These are phyloP conservation scores for Anguilla japonica DNA, from an alignment of 2,113 vertebrate genomes.

Conservation along the genomic window DNA sequence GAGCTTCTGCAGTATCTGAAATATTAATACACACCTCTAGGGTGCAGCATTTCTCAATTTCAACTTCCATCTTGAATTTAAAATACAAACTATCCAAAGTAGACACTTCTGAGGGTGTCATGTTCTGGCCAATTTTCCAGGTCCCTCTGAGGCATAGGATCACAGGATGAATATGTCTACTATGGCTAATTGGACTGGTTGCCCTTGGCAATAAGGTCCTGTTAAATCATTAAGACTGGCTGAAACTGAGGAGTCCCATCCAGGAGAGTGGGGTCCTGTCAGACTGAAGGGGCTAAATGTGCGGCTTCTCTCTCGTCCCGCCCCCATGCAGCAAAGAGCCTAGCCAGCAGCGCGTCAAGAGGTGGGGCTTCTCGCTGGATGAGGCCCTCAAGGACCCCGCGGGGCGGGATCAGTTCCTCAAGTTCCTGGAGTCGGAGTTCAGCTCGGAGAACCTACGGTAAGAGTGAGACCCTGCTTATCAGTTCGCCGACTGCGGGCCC, in stretches of 20 bases:
- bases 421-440: slow-evolving; percentile 96
- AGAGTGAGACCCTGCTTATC: slow-evolving; percentile 34
- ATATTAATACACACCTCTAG: not conserved
- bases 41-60: not conserved
- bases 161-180: not conserved
- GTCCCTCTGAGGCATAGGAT: not conserved
- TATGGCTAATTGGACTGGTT: not conserved
- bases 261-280: not conserved
- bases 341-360: slow-evolving; percentile 88
- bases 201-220: not conserved
- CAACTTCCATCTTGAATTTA: not conserved
- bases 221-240: not conserved
- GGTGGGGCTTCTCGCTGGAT: slow-evolving; percentile 92
- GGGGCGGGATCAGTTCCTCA: slow-evolving; percentile 88
- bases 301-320: slow-evolving; percentile 36
- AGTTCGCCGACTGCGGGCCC: not conserved
- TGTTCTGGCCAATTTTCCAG: not conserved
- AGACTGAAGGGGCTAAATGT: slow-evolving; percentile 25
- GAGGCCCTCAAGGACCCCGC: slow-evolving; percentile 89
- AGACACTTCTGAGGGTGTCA: not conserved
- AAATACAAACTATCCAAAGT: not conserved
- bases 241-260: not conserved
- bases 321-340: slow-evolving; percentile 81
- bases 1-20: not conserved
- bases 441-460: slow-evolving; percentile 96